Evolutionary conservation across 2,797 vertebrate genomes (phyloP), one percentile per base, ranked within the genome.

Genomic region (Phaenicophaeus curvirostris): DNA sequence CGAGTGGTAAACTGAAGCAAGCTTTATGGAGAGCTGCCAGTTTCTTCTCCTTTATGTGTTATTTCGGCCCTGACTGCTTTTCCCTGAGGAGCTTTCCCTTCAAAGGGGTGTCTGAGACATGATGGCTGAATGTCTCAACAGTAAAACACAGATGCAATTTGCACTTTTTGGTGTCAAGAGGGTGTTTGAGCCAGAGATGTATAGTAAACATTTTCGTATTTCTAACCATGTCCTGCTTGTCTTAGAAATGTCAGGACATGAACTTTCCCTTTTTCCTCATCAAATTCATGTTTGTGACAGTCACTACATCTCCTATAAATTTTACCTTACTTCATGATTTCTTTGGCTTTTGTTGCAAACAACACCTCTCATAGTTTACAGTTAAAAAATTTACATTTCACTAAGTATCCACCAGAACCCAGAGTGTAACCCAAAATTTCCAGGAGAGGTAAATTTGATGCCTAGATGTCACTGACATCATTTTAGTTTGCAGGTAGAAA

Each of bases 1-100:
- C 35, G 93, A 94, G 68, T 71, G 86, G 72, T 75, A 75, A 85
- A 31, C 66, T 92, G 85, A 88, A 95, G 77, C 71, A 78, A 78
- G 71, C 63, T 80, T 88, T 30, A 18, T 87, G 86, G 92, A 94
- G 2, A 78, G 9, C 53, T 51, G 87, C 84, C 93, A 88, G 28
- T 71, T 94, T 88, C 67, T 94, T 63, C 81, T 88, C 53, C 86
- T 91, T 69, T 31, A 53, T 76, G 69, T 35, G 59, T 87, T 92
- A 80, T 88, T 96, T 87, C 59, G 88, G 27, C 25, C 61, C 53
- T 44, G 27, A 58, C 39, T 94, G 68, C 62, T 69, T 84, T 94
- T 93, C 31, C 31, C 55, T 68, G 41, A 67, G 75, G 80, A 94
- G 82, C 86, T 76, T 90, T 87, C 84, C 54, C 51, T 92, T 91